Base-by-base conservation (phyloP, 2,113 vertebrate species). In the Alligator sinensis region DNA sequence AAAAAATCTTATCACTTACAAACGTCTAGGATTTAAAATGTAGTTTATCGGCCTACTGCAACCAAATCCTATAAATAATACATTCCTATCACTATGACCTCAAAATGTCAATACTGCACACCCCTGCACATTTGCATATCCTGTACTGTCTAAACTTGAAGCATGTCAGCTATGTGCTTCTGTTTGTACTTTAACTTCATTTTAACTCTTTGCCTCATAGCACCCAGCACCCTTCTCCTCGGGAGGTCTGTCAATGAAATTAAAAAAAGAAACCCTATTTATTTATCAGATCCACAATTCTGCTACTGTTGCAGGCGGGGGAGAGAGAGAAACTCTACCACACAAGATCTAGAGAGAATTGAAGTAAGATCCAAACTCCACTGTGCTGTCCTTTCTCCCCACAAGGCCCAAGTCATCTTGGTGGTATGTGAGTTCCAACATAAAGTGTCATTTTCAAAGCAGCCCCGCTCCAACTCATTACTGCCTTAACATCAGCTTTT, bases 31-130 rank as follows among this genome's bases (percentile, higher is more conserved):
- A 87, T 96, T 95, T 86, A 86, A 96, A 92, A 89, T 84, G 91
- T 89, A 91, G 91, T 96, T 96, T 97, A 93, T 95, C 58, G 34
- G 97, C 95, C 96, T 95, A 89, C 94, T 79, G 81, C 94, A 97
- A 97, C 84, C 63, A 85, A 58, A 77, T 93, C 96, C 96, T 96
- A 97, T 97, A 97, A 97, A 97, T 97, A 97, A 97, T 97, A 97
- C 97, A 97, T 97, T 96, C 96, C 96, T 96, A 97, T 97, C 97
- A 97, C 96, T 93, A 82, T 97, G 97, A 97, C 97, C 97, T 97
- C 97, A 97, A 97, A 97, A 97, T 96, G 97, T 97, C 97, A 97
- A 97, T 97, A 96, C 87, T 1, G 27, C 78, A 5, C 94, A 97
- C 94, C 96, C 95, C 91, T 64, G 87, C 16, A 1, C 80, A 92